These are phyloP conservation scores for Panthera leo DNA, from an alignment of 2,113 vertebrate genomes.

Conservation along the genomic window DNA sequence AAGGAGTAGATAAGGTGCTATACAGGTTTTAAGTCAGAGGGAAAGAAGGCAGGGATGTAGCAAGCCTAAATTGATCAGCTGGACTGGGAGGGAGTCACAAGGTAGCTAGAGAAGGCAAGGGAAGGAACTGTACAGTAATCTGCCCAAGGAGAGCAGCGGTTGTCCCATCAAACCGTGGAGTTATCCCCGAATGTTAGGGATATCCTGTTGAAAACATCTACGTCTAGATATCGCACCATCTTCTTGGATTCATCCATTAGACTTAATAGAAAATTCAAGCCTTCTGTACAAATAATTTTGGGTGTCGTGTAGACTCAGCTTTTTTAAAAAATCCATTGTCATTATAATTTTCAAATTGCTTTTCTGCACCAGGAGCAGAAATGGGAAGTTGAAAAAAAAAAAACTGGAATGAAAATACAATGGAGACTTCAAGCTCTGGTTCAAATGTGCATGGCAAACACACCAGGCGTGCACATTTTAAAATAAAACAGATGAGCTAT, in stretches of 20 bases:
- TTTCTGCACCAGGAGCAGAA: slow-evolving; percentile 58
- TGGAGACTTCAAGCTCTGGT: slow-evolving; percentile 19
- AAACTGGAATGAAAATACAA: slow-evolving; percentile 44
- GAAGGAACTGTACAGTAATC: background rate
- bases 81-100: background rate
- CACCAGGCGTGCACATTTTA: slow-evolving; percentile 30
- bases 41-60: background rate
- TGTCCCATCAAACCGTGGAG: background rate
- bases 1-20: background rate
- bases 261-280: slow-evolving; percentile 38
- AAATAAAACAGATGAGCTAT: slow-evolving; percentile 75
- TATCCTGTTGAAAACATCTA: background rate
- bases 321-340: slow-evolving; percentile 38
- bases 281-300: slow-evolving; percentile 50
- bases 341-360: slow-evolving; percentile 59
- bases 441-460: slow-evolving; percentile 39
- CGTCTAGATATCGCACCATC: background rate
- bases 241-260: background rate
- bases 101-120: background rate
- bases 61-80: background rate
- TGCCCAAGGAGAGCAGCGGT: background rate
- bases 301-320: slow-evolving; percentile 3
- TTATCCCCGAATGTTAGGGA: background rate
- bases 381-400: slow-evolving; percentile 11
- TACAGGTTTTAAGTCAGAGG: background rate